Conservation (phyloP, 2,113 vertebrate genomes). For the Oreotrochilus melanogaster region DNA sequence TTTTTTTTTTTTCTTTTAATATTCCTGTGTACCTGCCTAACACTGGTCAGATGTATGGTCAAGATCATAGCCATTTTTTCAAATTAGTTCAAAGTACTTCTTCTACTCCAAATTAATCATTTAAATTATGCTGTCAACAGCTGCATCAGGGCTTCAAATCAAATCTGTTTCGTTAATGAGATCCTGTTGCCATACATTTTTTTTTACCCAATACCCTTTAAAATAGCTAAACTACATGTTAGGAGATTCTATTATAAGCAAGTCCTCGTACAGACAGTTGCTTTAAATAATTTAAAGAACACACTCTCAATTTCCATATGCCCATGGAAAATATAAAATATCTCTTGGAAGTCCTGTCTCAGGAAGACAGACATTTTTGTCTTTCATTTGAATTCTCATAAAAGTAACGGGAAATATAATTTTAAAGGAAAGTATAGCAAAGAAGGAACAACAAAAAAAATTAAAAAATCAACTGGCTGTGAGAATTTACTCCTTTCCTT, state of each 20-base stretch:
- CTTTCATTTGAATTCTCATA: neutral
- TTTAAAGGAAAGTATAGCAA: neutral
- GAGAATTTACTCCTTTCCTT: neutral
- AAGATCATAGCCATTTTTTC: constrained; percentile 51
- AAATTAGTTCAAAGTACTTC: constrained; percentile 68
- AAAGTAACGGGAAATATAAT: neutral
- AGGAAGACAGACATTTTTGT: neutral
- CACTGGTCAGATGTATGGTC: constrained; percentile 11
- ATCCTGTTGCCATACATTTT: constrained; percentile 22
- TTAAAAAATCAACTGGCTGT: too few species aligned
- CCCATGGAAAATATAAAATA: neutral
- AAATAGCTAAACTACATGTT: constrained; percentile 25
- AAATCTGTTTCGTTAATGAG: constrained; percentile 67
- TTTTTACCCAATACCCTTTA: constrained; percentile 23
- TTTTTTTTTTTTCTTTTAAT: neutral
- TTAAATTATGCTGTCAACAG: constrained; percentile 79
- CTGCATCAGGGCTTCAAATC: constrained; percentile 70
- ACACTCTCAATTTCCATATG: neutral
- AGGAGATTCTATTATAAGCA: neutral
- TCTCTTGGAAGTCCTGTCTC: neutral
- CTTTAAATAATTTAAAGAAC: neutral
- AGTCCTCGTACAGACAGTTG: neutral
- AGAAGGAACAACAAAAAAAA: neutral
- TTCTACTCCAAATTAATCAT: constrained; percentile 75
- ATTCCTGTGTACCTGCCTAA: constrained; percentile 11